Evolutionary conservation across 2,888 invertebrate species (phyloP), one percentile per base, ranked within the genome.

Genomic region (Rhingia campestris): DNA sequence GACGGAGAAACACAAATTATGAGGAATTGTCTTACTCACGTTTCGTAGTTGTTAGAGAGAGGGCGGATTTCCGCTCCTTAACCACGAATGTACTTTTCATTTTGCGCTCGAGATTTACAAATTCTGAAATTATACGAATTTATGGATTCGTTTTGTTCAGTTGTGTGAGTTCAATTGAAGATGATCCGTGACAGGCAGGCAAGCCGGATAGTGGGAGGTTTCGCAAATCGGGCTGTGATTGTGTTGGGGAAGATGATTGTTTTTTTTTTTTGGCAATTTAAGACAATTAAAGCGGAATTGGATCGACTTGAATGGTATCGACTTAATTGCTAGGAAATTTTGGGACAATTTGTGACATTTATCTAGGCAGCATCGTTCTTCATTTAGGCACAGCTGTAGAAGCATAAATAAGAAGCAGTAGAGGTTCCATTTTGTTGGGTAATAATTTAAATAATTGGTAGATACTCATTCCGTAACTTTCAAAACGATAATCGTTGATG

Each of bases 61-160:
- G 35, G 72, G 64, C 56, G 80, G 82, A 84, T 79, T 84, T 80
- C 82, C 82, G 82, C 80, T 74, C 14, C 58, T 69, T 74, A 77
- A 30, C 30, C 33, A 47, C 63, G 41, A 43, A 37, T 10, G 56
- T 73, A 45, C 37, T 64, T 59, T 54, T 47, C 47, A 41, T 49
- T 39, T 73, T 61, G 45, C 39, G 30, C n/a, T 37, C 54, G 49
- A 7, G 4, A 22, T 37, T 10, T 72, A 32, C 22, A 22, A 47
- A 33, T 61, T 54, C 33, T 51, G 58, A 45, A 77, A 72, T 59
- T 58, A 33, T 4, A 30, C 12, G n/a, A 30, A 47, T 39, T 35
- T 14, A 35, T 47, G n/a, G 22, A 30, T 49, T 39, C 51, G 7
- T 37, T 37, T 14, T 37, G 22, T 22, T 22, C 22, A 22, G 12